Evolutionary conservation across 2,888 invertebrate genomes (phyloP), one percentile per base, ranked within the genome.

Genomic region (Clistopyga incitator): DNA sequence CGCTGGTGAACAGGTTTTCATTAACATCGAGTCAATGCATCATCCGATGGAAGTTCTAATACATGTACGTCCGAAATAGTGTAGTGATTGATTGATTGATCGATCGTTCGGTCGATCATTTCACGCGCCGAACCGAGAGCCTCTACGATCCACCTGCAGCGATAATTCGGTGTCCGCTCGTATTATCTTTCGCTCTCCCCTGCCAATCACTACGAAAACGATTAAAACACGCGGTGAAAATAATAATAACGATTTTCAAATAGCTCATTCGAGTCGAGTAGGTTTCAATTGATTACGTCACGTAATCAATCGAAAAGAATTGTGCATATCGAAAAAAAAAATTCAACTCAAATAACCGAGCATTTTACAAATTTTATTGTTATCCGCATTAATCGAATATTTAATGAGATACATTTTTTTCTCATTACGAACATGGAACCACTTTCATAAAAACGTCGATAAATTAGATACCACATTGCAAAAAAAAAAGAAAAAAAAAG

Each of bases 41-140:
- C 50, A 38, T 61, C 45, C 78, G 54, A 72, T 47, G 42, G 25
- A 64, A 72, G 67, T 3, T n/a, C 45, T 29, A 42, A 64, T 47
- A 76, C 59, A 34, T 6, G 59, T 79, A 79, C 18, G 47, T 65
- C 54, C 50, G 34, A 83, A 79, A 42, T 72, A 76, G 59, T 50
- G 42, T 18, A 50, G 59, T 59, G 59, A 59, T 59, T 79, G 82
- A 83, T 59, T 79, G 82, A 83, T 83, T 76, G 79, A 83, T 83
- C 71, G 79, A 83, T 83, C 71, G 70, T 50, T 71, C 72, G 65
- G 45, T 68, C 68, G 61, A 61, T 79, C 61, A 78, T 68, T 78
- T 78, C 47, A 84, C 68, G 61, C 77, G 56, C 42, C 79, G 45
- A 64, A 42, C n/a, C 56, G n/a, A 18, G 42, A 18, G 50, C 15